Percentiles rank a stretch among this genome's conserved stretches.
Evolutionary conservation across 2,888 invertebrate species (phyloP).

Genomic region (Drosophila phalerata): DNA sequence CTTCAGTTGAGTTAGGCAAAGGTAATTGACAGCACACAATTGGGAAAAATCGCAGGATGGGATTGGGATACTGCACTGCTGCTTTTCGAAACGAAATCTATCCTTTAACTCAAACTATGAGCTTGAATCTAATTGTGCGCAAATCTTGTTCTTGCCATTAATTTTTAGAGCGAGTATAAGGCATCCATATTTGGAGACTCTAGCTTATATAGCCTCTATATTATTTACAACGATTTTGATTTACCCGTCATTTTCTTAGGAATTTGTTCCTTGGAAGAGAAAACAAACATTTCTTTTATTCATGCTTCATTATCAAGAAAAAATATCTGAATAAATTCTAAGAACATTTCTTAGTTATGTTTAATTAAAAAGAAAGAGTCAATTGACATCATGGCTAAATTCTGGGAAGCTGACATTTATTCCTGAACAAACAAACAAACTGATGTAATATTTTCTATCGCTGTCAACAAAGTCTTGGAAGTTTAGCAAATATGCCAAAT

Average conservation of each 20-base stretch:
- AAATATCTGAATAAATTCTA: not conserved
- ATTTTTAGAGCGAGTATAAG: too few species aligned
- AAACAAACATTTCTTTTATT: too few species aligned
- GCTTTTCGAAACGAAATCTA: not conserved
- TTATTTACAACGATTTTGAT: too few species aligned
- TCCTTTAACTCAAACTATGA: not conserved
- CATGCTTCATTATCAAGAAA: too few species aligned
- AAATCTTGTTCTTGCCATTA: not conserved
- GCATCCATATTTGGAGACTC: too few species aligned
- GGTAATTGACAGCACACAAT: constrained; percentile 32
- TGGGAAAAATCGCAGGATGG: constrained; percentile 1
- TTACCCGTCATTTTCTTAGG: too few species aligned
- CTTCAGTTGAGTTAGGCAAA: constrained; percentile 10
- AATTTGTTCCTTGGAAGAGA: too few species aligned
- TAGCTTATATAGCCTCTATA: too few species aligned
- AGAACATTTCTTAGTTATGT: not conserved
- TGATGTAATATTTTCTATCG: not conserved
- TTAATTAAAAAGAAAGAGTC: not conserved
- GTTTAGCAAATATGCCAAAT: not conserved
- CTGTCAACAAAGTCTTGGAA: not conserved
- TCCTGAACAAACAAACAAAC: too few species aligned
- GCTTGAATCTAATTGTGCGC: not conserved
- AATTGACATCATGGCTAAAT: too few species aligned
- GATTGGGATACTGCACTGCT: not conserved
- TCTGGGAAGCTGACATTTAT: too few species aligned